Conservation (phyloP, 1,140 invertebrate species). For the Leptonema lineaticorne region DNA sequence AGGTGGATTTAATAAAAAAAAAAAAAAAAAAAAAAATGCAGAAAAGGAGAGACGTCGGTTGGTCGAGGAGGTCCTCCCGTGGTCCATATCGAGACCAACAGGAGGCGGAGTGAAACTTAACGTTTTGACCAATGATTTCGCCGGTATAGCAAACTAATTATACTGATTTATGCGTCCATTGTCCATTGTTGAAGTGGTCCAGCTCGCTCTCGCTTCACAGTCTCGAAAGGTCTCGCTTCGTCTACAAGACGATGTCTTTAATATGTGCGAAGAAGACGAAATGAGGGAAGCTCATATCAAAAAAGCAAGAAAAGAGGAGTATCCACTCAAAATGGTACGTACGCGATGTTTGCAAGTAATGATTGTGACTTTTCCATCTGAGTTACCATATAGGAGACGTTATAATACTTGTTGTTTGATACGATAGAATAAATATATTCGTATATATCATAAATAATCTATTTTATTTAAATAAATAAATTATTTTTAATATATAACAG, state of each 20-base stretch:
- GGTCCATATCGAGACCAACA: slow-evolving; percentile 43
- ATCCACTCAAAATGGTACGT: neutral
- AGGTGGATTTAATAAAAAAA: neutral
- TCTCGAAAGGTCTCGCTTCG: no score
- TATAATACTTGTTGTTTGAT: no score
- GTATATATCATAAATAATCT: no score
- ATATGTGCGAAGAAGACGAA: no score
- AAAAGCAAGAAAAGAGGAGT: neutral
- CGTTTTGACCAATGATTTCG: slow-evolving; percentile 58
- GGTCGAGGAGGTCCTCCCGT: slow-evolving; percentile 20
- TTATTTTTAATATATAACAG: no score
- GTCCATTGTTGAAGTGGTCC: slow-evolving; percentile 51
- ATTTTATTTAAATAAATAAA: no score
- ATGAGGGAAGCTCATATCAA: neutral
- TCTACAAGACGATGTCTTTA: no score
- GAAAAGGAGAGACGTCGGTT: neutral
- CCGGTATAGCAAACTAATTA: slow-evolving; percentile 57
- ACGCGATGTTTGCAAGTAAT: neutral
- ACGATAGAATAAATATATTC: no score
- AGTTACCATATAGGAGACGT: no score
- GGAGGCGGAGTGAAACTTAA: slow-evolving; percentile 48
- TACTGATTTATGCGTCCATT: slow-evolving; percentile 60
- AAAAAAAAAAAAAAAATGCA: neutral
- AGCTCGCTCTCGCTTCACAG: neutral
- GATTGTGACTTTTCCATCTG: no score